phyloP scores from a whole-genome alignment of 2,113 vertebrate genomes.

The Daphoenositta chrysoptera region DNA sequence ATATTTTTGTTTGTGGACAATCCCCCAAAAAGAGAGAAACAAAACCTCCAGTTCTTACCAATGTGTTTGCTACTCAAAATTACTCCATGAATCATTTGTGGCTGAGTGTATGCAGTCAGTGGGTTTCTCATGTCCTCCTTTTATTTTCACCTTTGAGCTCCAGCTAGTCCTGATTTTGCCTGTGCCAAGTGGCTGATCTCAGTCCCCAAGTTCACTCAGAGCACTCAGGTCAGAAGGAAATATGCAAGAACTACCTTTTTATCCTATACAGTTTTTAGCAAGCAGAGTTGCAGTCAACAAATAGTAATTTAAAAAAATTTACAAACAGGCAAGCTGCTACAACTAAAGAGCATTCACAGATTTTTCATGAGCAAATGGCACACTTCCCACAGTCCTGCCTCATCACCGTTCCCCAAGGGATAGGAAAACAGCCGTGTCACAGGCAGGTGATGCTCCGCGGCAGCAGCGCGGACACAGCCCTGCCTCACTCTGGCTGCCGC shows the following conservation, averaged over 20 bases:
- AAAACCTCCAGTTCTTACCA: background rate
- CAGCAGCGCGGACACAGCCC: background rate
- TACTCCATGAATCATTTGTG: background rate
- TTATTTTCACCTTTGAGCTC: background rate
- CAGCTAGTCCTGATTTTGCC: background rate
- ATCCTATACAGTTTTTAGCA: background rate
- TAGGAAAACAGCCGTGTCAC: rapidly evolving
- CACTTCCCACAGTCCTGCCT: background rate
- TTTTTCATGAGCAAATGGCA: background rate
- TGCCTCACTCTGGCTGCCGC: background rate
- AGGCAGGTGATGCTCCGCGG: background rate
- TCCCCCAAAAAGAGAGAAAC: background rate
- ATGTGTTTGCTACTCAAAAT: background rate
- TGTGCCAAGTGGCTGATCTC: background rate
- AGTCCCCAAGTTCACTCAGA: background rate
- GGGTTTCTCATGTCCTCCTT: background rate
- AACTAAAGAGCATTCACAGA: background rate
- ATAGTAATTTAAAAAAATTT: background rate
- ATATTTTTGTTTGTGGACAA: conserved; percentile 45
- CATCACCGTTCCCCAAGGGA: rapidly evolving
- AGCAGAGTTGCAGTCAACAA: background rate
- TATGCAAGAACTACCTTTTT: background rate
- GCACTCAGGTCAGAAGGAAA: background rate
- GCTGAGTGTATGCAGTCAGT: background rate
- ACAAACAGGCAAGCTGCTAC: background rate